Evolutionary conservation across 2,888 invertebrate species (phyloP).

Genomic region (Ernsta delagoae): DNA sequence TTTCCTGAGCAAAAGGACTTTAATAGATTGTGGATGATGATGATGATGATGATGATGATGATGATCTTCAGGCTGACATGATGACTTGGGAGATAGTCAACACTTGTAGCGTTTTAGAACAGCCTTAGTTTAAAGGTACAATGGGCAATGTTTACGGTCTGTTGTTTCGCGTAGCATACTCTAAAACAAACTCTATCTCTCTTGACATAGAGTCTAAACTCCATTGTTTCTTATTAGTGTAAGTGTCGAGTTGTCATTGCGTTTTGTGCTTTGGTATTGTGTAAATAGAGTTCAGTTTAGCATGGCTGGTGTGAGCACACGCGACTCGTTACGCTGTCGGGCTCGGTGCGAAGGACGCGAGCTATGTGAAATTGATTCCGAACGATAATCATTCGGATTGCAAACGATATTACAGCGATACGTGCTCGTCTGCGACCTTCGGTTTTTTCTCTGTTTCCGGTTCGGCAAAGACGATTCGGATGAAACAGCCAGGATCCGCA

Average conservation of each 20-base stretch:
- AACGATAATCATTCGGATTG: constrained; percentile 36
- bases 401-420: constrained; percentile 33
- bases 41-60: no score
- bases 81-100: neutral
- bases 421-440: constrained; percentile 33
- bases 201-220: constrained; percentile 13
- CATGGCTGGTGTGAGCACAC: constrained; percentile 47
- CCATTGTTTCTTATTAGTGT: neutral
- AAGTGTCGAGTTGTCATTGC: neutral
- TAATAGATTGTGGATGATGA: no score
- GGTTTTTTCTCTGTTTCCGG: constrained; percentile 18
- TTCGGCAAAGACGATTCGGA: neutral
- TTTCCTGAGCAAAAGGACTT: no score
- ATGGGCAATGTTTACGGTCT: constrained; percentile 41
- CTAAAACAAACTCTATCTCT: constrained; percentile 40
- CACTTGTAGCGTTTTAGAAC: constrained; percentile 4
- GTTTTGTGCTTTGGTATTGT: constrained; percentile 20
- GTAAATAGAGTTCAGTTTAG: constrained; percentile 36
- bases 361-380: constrained; percentile 65
- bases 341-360: constrained; percentile 56
- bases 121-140: constrained; percentile 4
- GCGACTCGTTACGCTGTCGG: constrained; percentile 64
- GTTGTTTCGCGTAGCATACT: constrained; percentile 6
- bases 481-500: neutral
- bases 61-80: no score